Percentiles rank a stretch among this genome's conserved stretches.
Conservation (phyloP, 2,797 vertebrate species). For the Enteromius argenteus region DNA sequence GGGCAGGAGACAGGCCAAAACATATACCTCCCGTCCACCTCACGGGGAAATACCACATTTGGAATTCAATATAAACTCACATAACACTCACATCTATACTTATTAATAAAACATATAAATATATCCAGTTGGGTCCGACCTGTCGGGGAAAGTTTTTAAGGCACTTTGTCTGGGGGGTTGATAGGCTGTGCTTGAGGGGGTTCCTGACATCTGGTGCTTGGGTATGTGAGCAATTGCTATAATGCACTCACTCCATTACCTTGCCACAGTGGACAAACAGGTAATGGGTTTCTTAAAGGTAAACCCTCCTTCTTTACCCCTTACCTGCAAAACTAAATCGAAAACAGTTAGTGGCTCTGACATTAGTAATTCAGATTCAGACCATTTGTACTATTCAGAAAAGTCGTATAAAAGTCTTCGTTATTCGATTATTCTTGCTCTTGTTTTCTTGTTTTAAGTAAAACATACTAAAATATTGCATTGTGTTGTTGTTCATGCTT, state of each 20-base stretch:
- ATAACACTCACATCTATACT: conserved; percentile 47
- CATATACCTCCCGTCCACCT: conserved; percentile 18
- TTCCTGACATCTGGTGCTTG: conserved; percentile 60
- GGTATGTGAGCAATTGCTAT: conserved; percentile 53
- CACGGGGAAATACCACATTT: conserved; percentile 31
- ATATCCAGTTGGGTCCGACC: conserved; percentile 43
- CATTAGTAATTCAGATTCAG: not conserved
- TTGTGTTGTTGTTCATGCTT: not conserved
- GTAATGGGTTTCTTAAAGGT: conserved; percentile 49
- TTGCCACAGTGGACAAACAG: conserved; percentile 40
- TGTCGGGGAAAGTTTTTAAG: conserved; percentile 52
- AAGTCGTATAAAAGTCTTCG: not conserved
- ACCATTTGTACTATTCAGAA: not conserved
- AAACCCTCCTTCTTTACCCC: conserved; percentile 8
- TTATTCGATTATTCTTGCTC: not conserved
- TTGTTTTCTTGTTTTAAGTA: not conserved
- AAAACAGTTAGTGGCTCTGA: not conserved
- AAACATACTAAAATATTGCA: not conserved
- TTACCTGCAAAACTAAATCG: conserved; percentile 47
- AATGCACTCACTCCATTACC: conserved; percentile 57
- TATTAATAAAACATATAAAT: conserved; percentile 57
- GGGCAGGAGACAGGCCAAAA: conserved; percentile 32
- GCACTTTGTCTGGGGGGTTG: conserved; percentile 47
- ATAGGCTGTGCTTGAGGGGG: conserved; percentile 45
- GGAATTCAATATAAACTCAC: conserved; percentile 48